Evolutionary conservation across 1,140 invertebrate genomes (phyloP).

Genomic region (Drosophila watanabei): DNA sequence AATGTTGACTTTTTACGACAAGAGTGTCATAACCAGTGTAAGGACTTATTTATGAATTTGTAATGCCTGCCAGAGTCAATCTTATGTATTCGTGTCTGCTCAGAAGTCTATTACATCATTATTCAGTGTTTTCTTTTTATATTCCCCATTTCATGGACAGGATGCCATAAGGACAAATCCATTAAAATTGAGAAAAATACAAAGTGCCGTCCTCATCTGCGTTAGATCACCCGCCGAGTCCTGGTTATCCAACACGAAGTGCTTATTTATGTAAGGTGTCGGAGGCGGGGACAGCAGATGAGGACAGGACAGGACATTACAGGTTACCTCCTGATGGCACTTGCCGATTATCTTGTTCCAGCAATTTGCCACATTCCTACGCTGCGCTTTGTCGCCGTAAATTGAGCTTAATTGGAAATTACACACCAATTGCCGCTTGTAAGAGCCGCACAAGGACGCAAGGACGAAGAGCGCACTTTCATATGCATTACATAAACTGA

Average conservation of each 20-base stretch:
- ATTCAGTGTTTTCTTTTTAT: not conserved
- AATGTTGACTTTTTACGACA: not conserved
- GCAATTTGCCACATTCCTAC: slow-evolving; percentile 47
- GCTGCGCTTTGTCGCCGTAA: slow-evolving; percentile 54
- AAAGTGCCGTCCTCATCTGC: not conserved
- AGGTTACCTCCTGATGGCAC: slow-evolving; percentile 12
- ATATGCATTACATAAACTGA: slow-evolving; percentile 81
- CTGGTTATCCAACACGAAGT: slow-evolving; percentile 13
- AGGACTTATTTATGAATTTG: not conserved
- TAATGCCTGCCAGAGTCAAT: not conserved
- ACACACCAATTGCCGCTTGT: slow-evolving; percentile 68
- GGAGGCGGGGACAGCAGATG: not conserved
- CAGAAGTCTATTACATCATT: not conserved
- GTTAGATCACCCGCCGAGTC: not conserved
- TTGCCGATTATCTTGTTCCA: slow-evolving; percentile 47
- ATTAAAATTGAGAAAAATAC: slow-evolving; percentile 10
- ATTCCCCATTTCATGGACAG: not conserved
- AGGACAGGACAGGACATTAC: not conserved
- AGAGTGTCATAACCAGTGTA: not conserved
- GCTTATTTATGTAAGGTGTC: slow-evolving; percentile 28
- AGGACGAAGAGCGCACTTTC: slow-evolving; percentile 47
- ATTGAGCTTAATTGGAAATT: slow-evolving; percentile 82
- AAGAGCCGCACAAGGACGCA: slow-evolving; percentile 4
- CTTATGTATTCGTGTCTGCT: not conserved
- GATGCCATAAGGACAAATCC: too few species aligned